Evolutionary conservation across 2,113 vertebrate genomes (phyloP), one percentile per base, ranked within the genome.

Genomic region (Sus scrofa): DNA sequence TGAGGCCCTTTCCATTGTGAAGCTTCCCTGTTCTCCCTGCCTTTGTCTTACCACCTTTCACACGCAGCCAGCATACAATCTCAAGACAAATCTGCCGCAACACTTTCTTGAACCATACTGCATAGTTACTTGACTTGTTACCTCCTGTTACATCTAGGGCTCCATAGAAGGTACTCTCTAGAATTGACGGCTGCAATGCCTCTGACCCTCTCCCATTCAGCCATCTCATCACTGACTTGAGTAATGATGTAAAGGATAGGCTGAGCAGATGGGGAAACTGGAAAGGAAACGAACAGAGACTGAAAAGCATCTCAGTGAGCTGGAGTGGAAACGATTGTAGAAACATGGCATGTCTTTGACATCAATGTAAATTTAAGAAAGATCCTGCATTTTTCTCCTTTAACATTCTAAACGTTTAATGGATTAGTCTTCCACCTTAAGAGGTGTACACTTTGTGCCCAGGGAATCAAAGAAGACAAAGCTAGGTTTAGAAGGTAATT

Each of bases 1-100:
- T 27, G 3, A 27, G 22, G 0, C 0, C 15, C 8, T 62, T 75
- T 6, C 3, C 1, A 0, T 11, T 34, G 5, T 22, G 58, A 3
- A 70, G 1, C 6, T 19, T 52, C 27, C 4, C 0, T 54, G 2
- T 62, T 86, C 16, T 34, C 22, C 20, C 6, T 62, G 7, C 19
- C 34, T 63, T 56, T 7, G 52, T 39, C 62, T n/a, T 13, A 73
- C n/a, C 10, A 18, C 0, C 3, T 78, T 73, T 58, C 13, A 77
- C n/a, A 86, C 12, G 16, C 20, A 86, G 10, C 1, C 16, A 39
- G 7, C 8, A 18, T 7, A 7, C 0, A 14, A 12, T 24, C 44
- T 34, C 67, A 88, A 92, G n/a, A 15, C 11, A 52, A 84, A 52
- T 56, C 50, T n/a, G 52, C 34, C 44, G 3, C 22, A 54, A 24